A percentile compares a stretch with the other conserved stretches of the same genome.
Evolutionary conservation across 2,797 vertebrate genomes (phyloP).

Genomic region (Diplodus sargus): DNA sequence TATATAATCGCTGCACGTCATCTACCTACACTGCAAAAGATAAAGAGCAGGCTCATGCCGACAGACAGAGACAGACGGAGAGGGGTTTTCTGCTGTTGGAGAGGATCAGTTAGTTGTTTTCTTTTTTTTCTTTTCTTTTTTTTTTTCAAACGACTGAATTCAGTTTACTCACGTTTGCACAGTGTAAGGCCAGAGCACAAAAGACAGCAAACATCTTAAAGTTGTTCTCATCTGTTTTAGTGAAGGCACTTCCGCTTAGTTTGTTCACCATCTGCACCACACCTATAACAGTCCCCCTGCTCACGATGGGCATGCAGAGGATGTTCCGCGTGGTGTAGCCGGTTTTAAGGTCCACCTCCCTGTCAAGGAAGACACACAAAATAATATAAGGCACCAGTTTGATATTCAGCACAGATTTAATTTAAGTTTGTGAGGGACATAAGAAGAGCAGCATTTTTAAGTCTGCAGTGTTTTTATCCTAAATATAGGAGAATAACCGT

Average conservation of each 20-base stretch:
- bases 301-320: constrained; percentile 99
- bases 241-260: constrained; percentile 98
- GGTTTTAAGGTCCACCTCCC: constrained; percentile 98
- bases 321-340: constrained; percentile 99
- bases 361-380: constrained; percentile 62
- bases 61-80: not conserved
- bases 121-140: constrained; percentile 5
- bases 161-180: constrained; percentile 94
- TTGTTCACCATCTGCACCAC: constrained; percentile 99
- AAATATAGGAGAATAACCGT: constrained; percentile 1
- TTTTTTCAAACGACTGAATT: not conserved
- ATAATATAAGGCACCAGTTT: not conserved
- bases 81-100: not conserved
- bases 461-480: not conserved
- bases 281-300: constrained; percentile 95
- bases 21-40: constrained; percentile 17
- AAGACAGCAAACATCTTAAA: constrained; percentile 99
- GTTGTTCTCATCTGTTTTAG: constrained; percentile 99
- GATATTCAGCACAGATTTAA: not conserved
- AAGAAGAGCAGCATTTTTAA: not conserved
- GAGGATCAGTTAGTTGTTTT: not conserved
- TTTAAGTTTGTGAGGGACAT: not conserved
- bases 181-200: constrained; percentile 99
- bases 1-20: constrained; percentile 39
- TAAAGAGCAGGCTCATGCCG: constrained; percentile 21